Evolutionary conservation across 2,797 vertebrate species (phyloP).

Genomic region (Strix occidentalis): DNA sequence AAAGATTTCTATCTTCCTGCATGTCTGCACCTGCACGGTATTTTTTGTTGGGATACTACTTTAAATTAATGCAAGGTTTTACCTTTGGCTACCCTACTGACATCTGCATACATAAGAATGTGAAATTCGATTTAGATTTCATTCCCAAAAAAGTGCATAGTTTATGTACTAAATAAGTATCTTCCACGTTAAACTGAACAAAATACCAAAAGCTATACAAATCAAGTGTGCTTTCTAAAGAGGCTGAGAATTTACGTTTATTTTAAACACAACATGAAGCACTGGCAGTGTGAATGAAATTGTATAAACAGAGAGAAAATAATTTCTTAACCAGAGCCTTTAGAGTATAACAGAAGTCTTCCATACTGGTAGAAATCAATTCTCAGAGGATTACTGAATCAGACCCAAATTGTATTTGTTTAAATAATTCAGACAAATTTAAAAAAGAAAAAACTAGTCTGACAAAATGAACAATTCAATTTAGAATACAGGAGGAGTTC

Average conservation of each 20-base stretch:
- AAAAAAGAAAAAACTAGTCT: fast-evolving
- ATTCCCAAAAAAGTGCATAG: neutral
- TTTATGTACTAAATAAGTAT: neutral
- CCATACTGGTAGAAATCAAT: neutral
- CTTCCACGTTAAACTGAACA: neutral
- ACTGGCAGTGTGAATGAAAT: neutral
- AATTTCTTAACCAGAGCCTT: neutral
- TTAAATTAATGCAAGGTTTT: neutral
- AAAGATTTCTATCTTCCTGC: neutral
- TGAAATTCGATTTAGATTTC: neutral
- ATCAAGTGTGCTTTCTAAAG: neutral
- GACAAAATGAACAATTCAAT: neutral
- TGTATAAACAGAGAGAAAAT: neutral
- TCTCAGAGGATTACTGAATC: neutral
- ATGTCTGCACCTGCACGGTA: neutral
- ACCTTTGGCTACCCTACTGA: neutral
- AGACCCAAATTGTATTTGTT: neutral
- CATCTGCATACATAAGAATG: neutral
- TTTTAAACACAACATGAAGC: neutral
- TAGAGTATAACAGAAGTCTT: neutral
- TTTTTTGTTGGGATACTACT: neutral
- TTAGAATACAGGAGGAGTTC: neutral
- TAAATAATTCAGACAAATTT: neutral
- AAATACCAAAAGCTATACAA: neutral
- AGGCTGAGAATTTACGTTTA: neutral